Evolutionary conservation across 2,113 vertebrate genomes (phyloP), one percentile per base, ranked within the genome.

Genomic region (Tychaedon coryphoeus): DNA sequence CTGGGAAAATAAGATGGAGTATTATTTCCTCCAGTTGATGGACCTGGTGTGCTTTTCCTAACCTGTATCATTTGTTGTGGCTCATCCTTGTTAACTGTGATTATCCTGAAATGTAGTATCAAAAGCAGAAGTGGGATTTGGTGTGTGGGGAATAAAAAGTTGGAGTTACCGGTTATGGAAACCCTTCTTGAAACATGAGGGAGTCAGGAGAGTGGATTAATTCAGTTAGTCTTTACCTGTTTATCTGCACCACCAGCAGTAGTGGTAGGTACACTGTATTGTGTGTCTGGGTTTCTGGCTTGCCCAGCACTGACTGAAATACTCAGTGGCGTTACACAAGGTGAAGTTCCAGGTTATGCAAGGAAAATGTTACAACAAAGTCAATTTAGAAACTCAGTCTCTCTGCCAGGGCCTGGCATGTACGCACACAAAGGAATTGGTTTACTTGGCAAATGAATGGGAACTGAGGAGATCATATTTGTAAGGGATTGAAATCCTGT

Each of bases 391-490:
- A 90, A 96, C 74, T 86, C 65, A 36, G 51, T 48, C 19, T 92
- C 34, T 69, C 50, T 93, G 88, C 73, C 62, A 65, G 86, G 64
- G 75, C 61, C 58, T 78, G 83, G 84, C 61, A 34, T 76, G 50
- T 80, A 64, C 33, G 77, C 84, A 79, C 36, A 93, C 45, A 88
- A 76, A 97, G 73, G 79, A 96, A 65, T 28, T 56, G 71, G 80
- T 66, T 97, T 72, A 18, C 50, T 89, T 95, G 92, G 93, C 86
- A 95, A 79, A 83, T 62, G 82, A 61, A 90, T 64, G 91, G 43
- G 87, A 97, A 70, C 6, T 9, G 40, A 88, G 89, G 86, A 86
- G 25, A 38, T 70, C 88, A 20, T 85, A 50, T 92, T 91, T 92
- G 62, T 70, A 81, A 72, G 71, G 42, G 47, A 91, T 80, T 91